Conservation (phyloP, 2,113 vertebrate species). For the Rhynchopsitta pachyrhyncha region DNA sequence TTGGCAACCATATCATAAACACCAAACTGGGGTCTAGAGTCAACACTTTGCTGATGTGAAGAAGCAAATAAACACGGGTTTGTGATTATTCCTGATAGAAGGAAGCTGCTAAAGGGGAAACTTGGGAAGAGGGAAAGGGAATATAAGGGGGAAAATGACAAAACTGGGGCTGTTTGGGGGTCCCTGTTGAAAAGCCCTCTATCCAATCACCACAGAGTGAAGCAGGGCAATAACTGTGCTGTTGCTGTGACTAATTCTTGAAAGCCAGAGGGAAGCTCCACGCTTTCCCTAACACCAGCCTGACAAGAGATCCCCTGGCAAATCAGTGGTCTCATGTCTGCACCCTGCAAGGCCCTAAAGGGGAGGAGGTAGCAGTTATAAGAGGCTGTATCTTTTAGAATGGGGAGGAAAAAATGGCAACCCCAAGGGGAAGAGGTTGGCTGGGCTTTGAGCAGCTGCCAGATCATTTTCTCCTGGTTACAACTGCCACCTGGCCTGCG, state of each 20-base stretch:
- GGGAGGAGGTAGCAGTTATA: not conserved
- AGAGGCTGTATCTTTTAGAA: not conserved
- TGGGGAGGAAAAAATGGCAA: not conserved
- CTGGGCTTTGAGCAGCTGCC: not conserved
- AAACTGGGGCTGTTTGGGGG: not conserved
- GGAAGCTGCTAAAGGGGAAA: not conserved
- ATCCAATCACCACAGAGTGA: not conserved
- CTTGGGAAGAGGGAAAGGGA: not conserved
- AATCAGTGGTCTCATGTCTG: not conserved
- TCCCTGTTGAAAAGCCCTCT: not conserved
- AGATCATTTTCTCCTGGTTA: not conserved
- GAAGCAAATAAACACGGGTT: not conserved
- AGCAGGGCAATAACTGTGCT: not conserved
- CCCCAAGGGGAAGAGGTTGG: not conserved
- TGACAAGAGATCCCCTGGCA: not conserved
- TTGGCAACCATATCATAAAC: not conserved
- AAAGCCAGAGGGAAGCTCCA: not conserved
- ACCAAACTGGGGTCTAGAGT: not conserved
- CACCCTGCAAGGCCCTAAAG: not conserved
- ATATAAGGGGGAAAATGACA: not conserved
- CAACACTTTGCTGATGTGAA: not conserved
- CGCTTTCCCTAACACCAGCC: not conserved
- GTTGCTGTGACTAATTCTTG: not conserved
- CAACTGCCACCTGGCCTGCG: not conserved
- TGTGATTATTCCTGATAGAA: not conserved